A percentile compares a stretch with the other conserved stretches of the same genome.
Evolutionary conservation across 2,113 vertebrate genomes (phyloP).

Genomic region (Petroica traversi): DNA sequence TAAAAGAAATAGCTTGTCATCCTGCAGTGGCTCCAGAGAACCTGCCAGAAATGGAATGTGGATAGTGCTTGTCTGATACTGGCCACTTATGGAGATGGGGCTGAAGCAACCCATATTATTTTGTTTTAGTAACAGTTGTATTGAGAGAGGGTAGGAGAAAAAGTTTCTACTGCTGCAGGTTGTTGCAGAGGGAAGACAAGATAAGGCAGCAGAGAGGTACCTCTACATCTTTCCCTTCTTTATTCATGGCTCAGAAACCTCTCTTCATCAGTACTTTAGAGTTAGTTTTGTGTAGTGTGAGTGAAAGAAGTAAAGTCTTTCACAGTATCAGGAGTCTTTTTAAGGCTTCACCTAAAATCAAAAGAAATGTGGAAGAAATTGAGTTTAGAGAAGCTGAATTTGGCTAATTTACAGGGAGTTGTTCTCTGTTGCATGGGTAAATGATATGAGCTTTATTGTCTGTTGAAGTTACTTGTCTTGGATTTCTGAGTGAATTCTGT

Average conservation of each 20-base stretch:
- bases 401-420: not conserved
- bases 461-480: not conserved
- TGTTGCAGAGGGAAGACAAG: not conserved
- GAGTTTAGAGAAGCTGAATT: not conserved
- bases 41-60: not conserved
- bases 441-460: not conserved
- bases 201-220: not conserved
- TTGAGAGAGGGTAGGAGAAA: not conserved
- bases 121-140: not conserved
- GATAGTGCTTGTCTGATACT: not conserved
- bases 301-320: not conserved
- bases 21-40: not conserved
- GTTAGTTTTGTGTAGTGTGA: not conserved
- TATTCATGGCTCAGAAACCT: not conserved
- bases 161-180: not conserved
- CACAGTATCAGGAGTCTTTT: not conserved
- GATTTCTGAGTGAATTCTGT: slow-evolving; percentile 15
- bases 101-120: not conserved
- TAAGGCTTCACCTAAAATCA: not conserved
- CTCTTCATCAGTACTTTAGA: not conserved
- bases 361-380: not conserved
- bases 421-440: not conserved
- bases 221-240: not conserved
- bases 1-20: not conserved
- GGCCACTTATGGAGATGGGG: not conserved